phyloP scores from a whole-genome alignment of 2,113 vertebrate genomes.

The Rhegmatorhina hoffmannsi region DNA sequence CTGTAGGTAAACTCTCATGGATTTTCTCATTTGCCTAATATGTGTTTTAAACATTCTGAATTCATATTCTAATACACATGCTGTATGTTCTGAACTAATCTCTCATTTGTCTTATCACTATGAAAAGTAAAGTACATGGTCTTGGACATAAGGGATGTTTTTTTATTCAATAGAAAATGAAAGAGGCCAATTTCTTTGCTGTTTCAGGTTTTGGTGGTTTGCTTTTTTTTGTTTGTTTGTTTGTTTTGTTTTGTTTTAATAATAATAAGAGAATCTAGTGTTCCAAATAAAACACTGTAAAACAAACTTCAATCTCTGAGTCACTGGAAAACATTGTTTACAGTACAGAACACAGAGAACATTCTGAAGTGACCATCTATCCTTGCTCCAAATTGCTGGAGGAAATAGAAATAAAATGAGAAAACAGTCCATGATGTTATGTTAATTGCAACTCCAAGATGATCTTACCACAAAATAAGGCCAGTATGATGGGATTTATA shows the following conservation, averaged over 20 bases:
- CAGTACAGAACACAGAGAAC: constrained; percentile 1
- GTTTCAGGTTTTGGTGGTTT: background rate
- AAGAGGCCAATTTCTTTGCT: background rate
- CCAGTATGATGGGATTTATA: constrained; percentile 26
- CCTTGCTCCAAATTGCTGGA: background rate
- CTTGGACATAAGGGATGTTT: background rate
- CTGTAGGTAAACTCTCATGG: background rate
- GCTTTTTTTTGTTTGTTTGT: no score
- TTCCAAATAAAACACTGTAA: constrained; percentile 29
- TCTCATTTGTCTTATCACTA: background rate
- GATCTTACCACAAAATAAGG: background rate
- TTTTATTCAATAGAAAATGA: background rate
- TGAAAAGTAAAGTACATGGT: background rate
- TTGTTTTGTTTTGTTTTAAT: no score
- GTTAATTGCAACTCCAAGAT: constrained; percentile 35
- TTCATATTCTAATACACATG: background rate
- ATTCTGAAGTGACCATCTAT: constrained; percentile 6
- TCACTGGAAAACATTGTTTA: constrained; percentile 21
- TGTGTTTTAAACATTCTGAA: background rate
- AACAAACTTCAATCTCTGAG: constrained; percentile 1
- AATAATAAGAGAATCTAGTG: background rate
- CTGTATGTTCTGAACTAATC: background rate
- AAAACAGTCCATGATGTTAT: background rate
- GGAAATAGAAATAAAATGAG: constrained; percentile 20
- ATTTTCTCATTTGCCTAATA: background rate